Base-by-base conservation (phyloP, 2,888 invertebrate genomes). In the Spilarctia lutea region DNA sequence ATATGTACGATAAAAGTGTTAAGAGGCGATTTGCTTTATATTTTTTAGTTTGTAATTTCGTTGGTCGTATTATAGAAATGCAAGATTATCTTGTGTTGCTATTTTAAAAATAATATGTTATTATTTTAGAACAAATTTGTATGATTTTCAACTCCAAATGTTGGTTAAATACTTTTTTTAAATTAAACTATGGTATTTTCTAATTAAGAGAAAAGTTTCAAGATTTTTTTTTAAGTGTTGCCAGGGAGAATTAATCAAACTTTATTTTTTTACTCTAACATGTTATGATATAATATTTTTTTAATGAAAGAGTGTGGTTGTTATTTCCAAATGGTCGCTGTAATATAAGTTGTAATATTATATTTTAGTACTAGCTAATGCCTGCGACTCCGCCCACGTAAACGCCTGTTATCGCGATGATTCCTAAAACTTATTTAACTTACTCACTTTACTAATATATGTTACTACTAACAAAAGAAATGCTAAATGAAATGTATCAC, bases 91-190 rank as follows among this genome's bases (percentile, higher is more conserved):
- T 67, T 73, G 68, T 74, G 73, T 74, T 71, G 67, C 60, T 71
- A 66, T 70, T 74, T 66, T 75, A 56, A 70, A 72, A 73, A 68
- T 77, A 73, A 79, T 77, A 72, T 68, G 13, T 82, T 78, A 81
- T 75, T 85, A 83, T 80, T 39, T 66, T 83, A 81, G 83, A 83
- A 83, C 84, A 81, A 83, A 79, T 77, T 63, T 71, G 68, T 75
- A 60, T 81, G 71, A 74, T 79, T 81, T 76, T 76, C 45, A 13
- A 69, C 24, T 52, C 27, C 35, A 52, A 33, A 52, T 16, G 33
- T 35, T 2, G 24, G 18, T 65, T 65, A 24, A 56, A n/a, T 27
- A 0, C 11, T 6, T 30, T 63, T 63, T 27, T 16, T n/a, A 0
- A 30, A 16, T 30, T 13, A 16, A 63, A 63, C 16, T 18, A 60